Conservation (phyloP, 2,797 vertebrate genomes). For the Amblyopsis hoosieri region DNA sequence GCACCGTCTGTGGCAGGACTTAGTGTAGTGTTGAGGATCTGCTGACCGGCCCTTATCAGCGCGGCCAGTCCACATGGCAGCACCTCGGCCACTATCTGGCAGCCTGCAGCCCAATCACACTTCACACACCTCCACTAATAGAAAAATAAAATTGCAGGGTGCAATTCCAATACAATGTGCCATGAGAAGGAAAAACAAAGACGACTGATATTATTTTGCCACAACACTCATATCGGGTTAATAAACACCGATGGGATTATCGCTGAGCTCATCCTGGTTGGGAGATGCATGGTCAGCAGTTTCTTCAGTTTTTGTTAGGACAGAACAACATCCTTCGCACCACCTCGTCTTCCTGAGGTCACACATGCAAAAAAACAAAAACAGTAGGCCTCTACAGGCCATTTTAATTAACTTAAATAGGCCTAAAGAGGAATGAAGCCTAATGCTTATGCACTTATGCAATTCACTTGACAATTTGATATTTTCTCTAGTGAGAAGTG, state of each 20-base stretch:
- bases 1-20: neutral
- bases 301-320: slow-evolving; percentile 7
- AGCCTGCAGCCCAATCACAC: slow-evolving; percentile 45
- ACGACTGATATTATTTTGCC: slow-evolving; percentile 35
- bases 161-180: slow-evolving; percentile 29
- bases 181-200: slow-evolving; percentile 9
- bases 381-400: too few species aligned
- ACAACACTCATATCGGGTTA: slow-evolving; percentile 39
- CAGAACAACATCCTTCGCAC: neutral
- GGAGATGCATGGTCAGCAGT: slow-evolving; percentile 56
- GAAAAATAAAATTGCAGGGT: slow-evolving; percentile 57
- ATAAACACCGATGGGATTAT: slow-evolving; percentile 61
- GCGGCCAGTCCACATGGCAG: slow-evolving; percentile 34
- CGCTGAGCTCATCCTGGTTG: slow-evolving; percentile 34
- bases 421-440: too few species aligned
- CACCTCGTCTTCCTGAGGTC: neutral
- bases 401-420: too few species aligned
- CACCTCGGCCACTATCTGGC: slow-evolving; percentile 24
- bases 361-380: too few species aligned
- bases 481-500: too few species aligned
- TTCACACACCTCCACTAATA: slow-evolving; percentile 55
- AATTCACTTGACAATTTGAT: too few species aligned
- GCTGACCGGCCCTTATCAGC: slow-evolving; percentile 50
- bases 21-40: slow-evolving; percentile 12
- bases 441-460: too few species aligned